These are phyloP conservation scores for Cichladusa arquata DNA, from an alignment of 2,113 vertebrate genomes.

Conservation along the genomic window DNA sequence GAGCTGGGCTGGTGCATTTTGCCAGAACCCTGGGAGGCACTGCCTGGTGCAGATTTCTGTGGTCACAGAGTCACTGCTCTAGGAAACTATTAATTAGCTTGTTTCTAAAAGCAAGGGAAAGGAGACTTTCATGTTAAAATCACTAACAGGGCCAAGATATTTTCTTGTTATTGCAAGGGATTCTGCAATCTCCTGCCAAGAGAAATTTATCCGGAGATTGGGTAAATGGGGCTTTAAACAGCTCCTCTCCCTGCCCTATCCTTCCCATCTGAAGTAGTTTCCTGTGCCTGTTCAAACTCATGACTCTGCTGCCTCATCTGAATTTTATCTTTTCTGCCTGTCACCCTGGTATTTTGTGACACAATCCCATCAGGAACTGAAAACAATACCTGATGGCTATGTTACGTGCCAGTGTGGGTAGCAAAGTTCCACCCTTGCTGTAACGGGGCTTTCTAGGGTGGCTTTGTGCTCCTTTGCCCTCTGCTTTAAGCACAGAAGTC, in stretches of 20 bases:
- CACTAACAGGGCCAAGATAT: not conserved
- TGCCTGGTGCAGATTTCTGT: not conserved
- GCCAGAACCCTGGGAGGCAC: not conserved
- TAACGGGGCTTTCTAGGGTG: not conserved
- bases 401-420: not conserved
- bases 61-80: not conserved
- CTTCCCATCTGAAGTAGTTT: constrained; percentile 1
- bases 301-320: not conserved
- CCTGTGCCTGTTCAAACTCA: not conserved
- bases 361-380: not conserved
- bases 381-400: not conserved
- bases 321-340: not conserved
- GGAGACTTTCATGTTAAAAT: not conserved
- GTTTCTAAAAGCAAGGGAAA: not conserved
- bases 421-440: not conserved
- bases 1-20: not conserved
- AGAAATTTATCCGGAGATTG: not conserved
- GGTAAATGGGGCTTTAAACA: not conserved
- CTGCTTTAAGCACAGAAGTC: not conserved
- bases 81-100: constrained; percentile 18
- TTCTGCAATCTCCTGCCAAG: constrained; percentile 41
- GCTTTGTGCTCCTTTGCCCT: not conserved
- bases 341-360: not conserved
- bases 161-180: constrained; percentile 7
- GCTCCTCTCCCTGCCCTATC: not conserved